phyloP scores from a whole-genome alignment of 2,113 vertebrate species.

The Pandion haliaetus region DNA sequence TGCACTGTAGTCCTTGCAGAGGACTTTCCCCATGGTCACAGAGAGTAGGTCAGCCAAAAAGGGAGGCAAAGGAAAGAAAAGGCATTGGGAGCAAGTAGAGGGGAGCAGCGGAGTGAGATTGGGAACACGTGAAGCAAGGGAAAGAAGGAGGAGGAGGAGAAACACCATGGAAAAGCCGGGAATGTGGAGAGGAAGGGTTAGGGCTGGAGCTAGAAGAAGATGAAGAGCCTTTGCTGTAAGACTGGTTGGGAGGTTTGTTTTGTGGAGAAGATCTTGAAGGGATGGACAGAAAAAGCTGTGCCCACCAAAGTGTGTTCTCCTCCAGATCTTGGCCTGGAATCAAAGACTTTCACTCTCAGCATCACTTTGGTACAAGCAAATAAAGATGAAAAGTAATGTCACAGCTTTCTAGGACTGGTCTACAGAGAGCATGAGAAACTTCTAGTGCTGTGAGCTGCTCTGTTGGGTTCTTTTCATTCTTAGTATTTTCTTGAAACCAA shows the following conservation, averaged over 20 bases:
- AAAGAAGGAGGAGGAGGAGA: background rate
- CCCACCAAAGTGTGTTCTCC: background rate
- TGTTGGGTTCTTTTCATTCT: background rate
- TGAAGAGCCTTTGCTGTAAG: background rate
- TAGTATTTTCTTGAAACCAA: background rate
- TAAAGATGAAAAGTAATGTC: background rate
- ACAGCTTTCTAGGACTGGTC: background rate
- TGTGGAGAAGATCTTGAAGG: background rate
- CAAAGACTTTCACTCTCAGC: background rate
- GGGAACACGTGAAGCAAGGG: background rate
- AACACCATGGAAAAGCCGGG: background rate
- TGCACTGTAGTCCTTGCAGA: background rate
- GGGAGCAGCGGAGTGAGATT: background rate
- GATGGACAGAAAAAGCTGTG: background rate
- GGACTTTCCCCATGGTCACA: background rate
- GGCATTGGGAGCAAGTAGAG: background rate
- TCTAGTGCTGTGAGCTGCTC: background rate
- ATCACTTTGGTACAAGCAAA: background rate
- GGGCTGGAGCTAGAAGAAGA: background rate
- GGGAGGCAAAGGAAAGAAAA: background rate
- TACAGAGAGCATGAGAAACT: rapidly evolving
- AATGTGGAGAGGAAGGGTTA: background rate
- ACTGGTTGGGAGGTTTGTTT: background rate
- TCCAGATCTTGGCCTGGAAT: background rate
- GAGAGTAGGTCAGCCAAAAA: background rate